Evolutionary conservation across 1,140 invertebrate species (phyloP).

Genomic region (Tyrophagus putrescentiae): DNA sequence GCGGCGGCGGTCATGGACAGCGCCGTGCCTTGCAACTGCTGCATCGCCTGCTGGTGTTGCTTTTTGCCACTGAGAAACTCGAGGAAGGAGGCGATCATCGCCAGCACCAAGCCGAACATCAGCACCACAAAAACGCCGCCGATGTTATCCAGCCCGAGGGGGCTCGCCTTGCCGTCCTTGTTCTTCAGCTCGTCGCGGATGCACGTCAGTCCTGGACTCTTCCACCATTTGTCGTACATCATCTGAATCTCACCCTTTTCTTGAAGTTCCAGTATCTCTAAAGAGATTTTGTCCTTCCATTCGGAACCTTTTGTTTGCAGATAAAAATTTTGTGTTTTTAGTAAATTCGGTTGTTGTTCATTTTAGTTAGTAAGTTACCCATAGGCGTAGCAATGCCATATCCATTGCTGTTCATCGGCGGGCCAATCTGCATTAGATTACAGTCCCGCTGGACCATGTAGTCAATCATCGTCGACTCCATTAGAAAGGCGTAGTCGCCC

Average conservation of each 20-base stretch:
- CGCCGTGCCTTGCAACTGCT: too few relatives aligned
- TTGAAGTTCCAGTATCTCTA: conserved; percentile 37
- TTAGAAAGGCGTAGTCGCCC: conserved; percentile 40
- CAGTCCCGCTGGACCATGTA: conserved; percentile 36
- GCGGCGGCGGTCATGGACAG: too few relatives aligned
- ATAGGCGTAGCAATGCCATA: conserved; percentile 68
- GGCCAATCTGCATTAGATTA: conserved; percentile 37
- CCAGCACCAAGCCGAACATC: conserved; percentile 51
- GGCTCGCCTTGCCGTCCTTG: conserved; percentile 24
- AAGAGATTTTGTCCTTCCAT: conserved; percentile 29
- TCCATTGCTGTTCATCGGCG: conserved; percentile 39
- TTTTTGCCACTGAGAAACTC: conserved; percentile 93
- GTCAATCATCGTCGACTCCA: conserved; percentile 39
- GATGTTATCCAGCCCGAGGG: conserved; percentile 23
- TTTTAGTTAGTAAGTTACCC: conserved; percentile 13
- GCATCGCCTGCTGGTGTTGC: too few relatives aligned
- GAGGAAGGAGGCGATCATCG: conserved; percentile 74
- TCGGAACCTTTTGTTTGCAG: conserved; percentile 6
- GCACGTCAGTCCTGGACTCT: conserved; percentile 28
- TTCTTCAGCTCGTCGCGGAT: conserved; percentile 23
- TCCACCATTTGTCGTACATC: conserved; percentile 36
- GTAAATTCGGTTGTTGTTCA: neutral
- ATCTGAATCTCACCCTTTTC: conserved; percentile 36
- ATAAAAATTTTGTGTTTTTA: conserved; percentile 1
- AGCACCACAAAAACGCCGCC: conserved; percentile 40